phyloP scores from a whole-genome alignment of 2,113 vertebrate genomes.

The Cardinalis cardinalis region DNA sequence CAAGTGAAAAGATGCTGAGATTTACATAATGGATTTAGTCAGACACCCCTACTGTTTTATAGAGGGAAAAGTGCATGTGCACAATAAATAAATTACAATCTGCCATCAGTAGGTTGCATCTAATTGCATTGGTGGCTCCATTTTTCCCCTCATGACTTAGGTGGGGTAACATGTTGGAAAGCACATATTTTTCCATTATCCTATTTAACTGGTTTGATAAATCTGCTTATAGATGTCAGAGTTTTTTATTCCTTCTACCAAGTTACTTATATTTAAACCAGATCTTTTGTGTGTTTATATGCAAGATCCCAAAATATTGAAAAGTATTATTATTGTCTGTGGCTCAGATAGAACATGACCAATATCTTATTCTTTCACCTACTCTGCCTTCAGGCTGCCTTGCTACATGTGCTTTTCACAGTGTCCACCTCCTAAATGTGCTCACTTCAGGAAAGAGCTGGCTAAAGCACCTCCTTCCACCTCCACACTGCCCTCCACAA shows the following conservation, averaged over 20 bases:
- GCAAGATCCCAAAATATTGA: not conserved
- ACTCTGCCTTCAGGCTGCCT: not conserved
- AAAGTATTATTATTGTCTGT: not conserved
- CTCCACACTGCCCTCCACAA: not conserved
- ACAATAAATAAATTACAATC: slow-evolving; percentile 53
- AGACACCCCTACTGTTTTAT: slow-evolving; percentile 7
- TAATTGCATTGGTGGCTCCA: slow-evolving; percentile 20
- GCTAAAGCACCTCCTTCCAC: not conserved
- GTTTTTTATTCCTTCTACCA: not conserved
- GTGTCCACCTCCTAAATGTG: not conserved
- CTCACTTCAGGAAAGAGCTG: not conserved
- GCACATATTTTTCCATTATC: slow-evolving; percentile 24
- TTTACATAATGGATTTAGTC: slow-evolving; percentile 34
- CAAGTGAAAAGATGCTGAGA: slow-evolving; percentile 25
- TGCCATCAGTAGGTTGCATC: slow-evolving; percentile 15
- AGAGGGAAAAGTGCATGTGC: slow-evolving; percentile 17
- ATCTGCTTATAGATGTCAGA: not conserved
- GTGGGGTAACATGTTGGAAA: not conserved
- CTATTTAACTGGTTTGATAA: not conserved
- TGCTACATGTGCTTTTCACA: accelerated
- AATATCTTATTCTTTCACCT: not conserved
- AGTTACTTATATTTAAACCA: not conserved
- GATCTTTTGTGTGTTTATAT: not conserved
- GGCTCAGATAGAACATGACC: not conserved
- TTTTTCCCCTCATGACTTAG: not conserved